Evolutionary conservation across 2,113 vertebrate genomes (phyloP).

Genomic region (Misgurnus mizolepis): DNA sequence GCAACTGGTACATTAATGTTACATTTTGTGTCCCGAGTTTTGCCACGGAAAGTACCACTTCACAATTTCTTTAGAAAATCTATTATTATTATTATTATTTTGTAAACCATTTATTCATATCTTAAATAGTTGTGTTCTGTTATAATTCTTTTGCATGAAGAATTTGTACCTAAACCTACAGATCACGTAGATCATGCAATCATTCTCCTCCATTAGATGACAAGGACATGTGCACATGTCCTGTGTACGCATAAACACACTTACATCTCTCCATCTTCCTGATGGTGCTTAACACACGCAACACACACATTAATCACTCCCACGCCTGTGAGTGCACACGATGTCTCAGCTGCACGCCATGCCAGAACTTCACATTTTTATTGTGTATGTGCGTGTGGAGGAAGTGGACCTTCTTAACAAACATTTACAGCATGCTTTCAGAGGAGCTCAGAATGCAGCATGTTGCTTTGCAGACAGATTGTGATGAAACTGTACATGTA

Average conservation of each 20-base stretch:
- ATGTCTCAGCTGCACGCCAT: constrained; percentile 59
- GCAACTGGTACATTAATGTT: too few species aligned
- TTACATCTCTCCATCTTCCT: background rate
- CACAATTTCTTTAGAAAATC: too few species aligned
- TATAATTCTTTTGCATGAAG: background rate
- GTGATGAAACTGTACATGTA: too few species aligned
- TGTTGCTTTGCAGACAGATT: too few species aligned
- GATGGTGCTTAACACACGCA: constrained; percentile 38
- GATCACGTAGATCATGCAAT: background rate
- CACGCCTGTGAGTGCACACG: constrained; percentile 58
- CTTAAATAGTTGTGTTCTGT: background rate
- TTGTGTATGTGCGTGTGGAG: background rate
- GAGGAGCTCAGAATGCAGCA: too few species aligned
- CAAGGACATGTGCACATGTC: constrained; percentile 36
- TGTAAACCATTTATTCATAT: too few species aligned
- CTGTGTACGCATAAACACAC: background rate
- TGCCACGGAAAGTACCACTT: too few species aligned
- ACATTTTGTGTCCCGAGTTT: too few species aligned
- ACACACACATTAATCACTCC: constrained; percentile 58
- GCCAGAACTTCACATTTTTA: background rate
- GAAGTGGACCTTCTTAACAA: too few species aligned
- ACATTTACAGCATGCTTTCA: background rate
- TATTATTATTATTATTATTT: too few species aligned
- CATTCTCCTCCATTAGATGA: constrained; percentile 21
- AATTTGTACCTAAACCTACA: background rate